Conservation (phyloP, 2,888 invertebrate genomes). For the Pyrrhosoma nymphula region DNA sequence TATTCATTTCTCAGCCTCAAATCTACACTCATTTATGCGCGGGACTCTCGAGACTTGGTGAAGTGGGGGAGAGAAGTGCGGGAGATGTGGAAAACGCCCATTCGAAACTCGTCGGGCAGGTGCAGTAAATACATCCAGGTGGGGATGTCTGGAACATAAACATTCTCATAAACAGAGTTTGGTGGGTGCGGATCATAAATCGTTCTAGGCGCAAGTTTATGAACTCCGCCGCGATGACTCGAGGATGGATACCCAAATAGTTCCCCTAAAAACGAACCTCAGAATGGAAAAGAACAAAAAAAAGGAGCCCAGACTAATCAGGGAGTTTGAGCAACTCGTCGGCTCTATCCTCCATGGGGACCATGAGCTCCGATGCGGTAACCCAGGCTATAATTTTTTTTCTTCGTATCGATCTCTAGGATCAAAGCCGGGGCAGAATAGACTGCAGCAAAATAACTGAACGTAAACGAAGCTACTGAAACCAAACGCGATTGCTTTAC, state of each 20-base stretch:
- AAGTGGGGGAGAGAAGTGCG: background rate
- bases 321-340: too few species aligned
- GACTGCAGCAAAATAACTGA: too few species aligned
- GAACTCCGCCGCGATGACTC: background rate
- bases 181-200: background rate
- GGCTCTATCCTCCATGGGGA: too few species aligned
- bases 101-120: constrained; percentile 11
- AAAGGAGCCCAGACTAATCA: too few species aligned
- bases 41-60: background rate
- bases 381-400: too few species aligned
- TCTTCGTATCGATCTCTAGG: too few species aligned
- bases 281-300: too few species aligned
- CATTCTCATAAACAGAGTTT: background rate
- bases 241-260: background rate
- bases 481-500: too few species aligned
- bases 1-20: constrained; percentile 6
- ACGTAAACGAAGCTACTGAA: too few species aligned
- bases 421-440: too few species aligned
- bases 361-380: too few species aligned
- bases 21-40: background rate
- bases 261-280: background rate
- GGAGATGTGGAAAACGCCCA: background rate
- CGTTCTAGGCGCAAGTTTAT: background rate
- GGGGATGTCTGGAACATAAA: background rate
- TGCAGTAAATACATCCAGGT: background rate